Base-by-base conservation (phyloP, 1,140 invertebrate genomes). In the Capitella teleta region DNA sequence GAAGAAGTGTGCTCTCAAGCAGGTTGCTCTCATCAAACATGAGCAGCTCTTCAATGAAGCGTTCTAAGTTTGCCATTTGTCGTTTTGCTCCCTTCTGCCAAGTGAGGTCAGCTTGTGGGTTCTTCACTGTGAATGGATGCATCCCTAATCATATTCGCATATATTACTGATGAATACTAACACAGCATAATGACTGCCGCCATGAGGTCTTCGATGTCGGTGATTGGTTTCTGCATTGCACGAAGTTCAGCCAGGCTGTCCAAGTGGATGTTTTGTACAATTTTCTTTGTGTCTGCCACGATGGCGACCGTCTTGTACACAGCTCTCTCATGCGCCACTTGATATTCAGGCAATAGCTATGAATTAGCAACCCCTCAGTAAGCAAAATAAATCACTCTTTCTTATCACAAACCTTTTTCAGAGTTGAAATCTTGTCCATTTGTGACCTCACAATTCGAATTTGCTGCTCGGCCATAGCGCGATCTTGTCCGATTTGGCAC, bases 61-160 rank as follows among this genome's bases (percentile, higher is more conserved):
- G 67, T 46, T 73, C 69, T 28, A 73, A 49, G 55, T 73, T 73
- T 1, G 70, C 68, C 69, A 73, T 68, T 49, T 67, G 64, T 56
- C 70, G 56, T 49, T 73, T 73, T 1, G 68, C 70, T 21, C 70
- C 70, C 54, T 70, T 72, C 53, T 73, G 66, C 70, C 70, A 73
- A 6, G 68, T 72, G 3, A 70, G 52, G 52, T 73, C 69, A 49
- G 68, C 63, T 28, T 66, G 60, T 30, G 68, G 66, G n/a, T 62
- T 63, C 57, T 44, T 44, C 42, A 44, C 42, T 44, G 42, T 25
- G 23, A 44, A 25, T 26, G 16, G 18, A 71, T 65, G 25, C 19
- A 12, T 18, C 21, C 14, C 18, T 19, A 47, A 32, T 6, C 23
- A 47, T 14, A 47, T 10, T 5, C 10, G 24, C 45, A 21, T 23